Base-by-base conservation (phyloP, 2,888 invertebrate genomes). In the Myathropa florea region DNA sequence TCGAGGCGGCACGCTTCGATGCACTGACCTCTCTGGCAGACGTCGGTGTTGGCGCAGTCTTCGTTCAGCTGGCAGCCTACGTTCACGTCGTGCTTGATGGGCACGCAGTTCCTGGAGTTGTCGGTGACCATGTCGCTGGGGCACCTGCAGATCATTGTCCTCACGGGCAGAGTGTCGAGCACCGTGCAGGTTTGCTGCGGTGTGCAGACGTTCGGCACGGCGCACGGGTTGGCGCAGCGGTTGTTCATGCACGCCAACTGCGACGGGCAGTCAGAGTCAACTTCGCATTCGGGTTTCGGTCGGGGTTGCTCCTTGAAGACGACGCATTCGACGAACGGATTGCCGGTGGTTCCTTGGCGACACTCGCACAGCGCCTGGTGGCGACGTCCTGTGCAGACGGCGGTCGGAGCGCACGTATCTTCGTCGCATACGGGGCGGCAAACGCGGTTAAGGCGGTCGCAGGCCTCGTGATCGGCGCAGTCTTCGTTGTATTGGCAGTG, bases 401-500 rank as follows among this genome's bases (percentile, higher is more conserved):
- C 97, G 21, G 95, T 95, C 0, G 94, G 94, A 0, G 96, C 97
- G 90, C 98, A 98, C 0, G 96, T 95, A 76, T 96, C 95, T n/a
- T 95, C 95, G 4, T 96, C 95, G 90, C 97, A 97, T 28, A 96
- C 97, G 0, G 96, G 96, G 89, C 96, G 94, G 90, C 98, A 97
- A 0, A 97, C 94, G 88, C 97, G 94, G 91, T 97, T 97, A 14
- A 97, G 93, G 81, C 97, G 94, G 90, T 97, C 96, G 91, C 97
- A 98, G 39, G 96, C 95, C 92, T 97, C 97, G 88, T 96, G 94
- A 89, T 96, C 96, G 36, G 96, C 96, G 89, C 97, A 98, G 90
- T 98, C 97, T 90, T 97, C 97, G 90, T 97, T 97, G 92, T 97
- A 97, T 90, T 97, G 97, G 89, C 97, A 97, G 57, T 96, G 94